Conservation (phyloP, 2,113 vertebrate genomes). For the Chloropsis hardwickii region DNA sequence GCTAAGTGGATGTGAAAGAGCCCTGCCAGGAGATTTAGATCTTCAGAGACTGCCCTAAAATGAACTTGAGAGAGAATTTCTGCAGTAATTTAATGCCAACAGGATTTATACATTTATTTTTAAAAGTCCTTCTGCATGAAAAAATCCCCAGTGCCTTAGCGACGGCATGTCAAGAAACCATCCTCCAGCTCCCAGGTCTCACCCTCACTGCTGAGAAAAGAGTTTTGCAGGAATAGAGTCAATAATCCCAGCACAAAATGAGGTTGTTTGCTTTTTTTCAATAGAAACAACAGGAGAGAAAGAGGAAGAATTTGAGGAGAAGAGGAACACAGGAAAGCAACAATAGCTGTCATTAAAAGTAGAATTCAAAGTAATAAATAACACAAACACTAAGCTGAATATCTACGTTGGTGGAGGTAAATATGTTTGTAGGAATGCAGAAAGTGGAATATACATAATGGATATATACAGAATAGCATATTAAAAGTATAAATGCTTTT, state of each 20-base stretch:
- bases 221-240: neutral
- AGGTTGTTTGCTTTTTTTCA: neutral
- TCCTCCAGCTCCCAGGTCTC: neutral
- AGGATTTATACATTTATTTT: neutral
- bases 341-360: neutral
- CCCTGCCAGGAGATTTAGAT: neutral
- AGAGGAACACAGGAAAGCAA: neutral
- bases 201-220: neutral
- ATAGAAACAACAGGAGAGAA: neutral
- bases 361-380: neutral
- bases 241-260: neutral
- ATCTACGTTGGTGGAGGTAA: rapidly evolving
- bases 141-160: neutral
- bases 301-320: neutral
- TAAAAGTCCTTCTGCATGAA: neutral
- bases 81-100: neutral
- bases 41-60: neutral
- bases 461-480: neutral
- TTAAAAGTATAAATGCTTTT: neutral
- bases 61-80: neutral
- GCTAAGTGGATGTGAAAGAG: neutral
- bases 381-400: neutral
- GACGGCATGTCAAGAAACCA: neutral
- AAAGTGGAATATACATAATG: neutral
- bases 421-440: neutral